These are phyloP conservation scores for Petrolisthes manimaculis DNA, from an alignment of 2,888 invertebrate genomes.

Conservation along the genomic window DNA sequence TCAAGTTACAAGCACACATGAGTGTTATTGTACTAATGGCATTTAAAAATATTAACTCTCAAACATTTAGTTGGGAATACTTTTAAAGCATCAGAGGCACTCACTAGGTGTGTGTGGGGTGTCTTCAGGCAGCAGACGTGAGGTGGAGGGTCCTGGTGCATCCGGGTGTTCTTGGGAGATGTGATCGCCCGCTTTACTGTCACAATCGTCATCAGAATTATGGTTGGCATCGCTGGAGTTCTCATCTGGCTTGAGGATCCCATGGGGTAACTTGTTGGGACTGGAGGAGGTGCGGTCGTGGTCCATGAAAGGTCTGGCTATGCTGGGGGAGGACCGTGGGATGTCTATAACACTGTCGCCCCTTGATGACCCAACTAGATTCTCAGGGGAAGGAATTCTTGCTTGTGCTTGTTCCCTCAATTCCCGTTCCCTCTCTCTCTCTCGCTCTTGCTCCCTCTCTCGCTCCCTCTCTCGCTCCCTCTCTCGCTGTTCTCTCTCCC, in stretches of 20 bases:
- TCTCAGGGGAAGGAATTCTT: constrained; percentile 52
- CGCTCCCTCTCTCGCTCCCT: constrained; percentile 17
- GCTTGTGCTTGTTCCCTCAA: constrained; percentile 15
- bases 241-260: constrained; percentile 35
- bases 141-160: constrained; percentile 58
- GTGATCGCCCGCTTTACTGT: constrained; percentile 15
- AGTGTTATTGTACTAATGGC: no score
- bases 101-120: constrained; percentile 48
- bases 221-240: constrained; percentile 61
- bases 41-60: no score
- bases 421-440: constrained; percentile 19
- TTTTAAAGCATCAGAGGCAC: neutral
- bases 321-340: constrained; percentile 19
- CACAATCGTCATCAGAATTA: constrained; percentile 55
- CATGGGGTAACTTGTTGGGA: constrained; percentile 20
- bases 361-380: constrained; percentile 39
- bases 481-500: constrained; percentile 17
- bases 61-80: no score
- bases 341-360: constrained; percentile 18
- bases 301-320: constrained; percentile 3
- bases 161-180: constrained; percentile 27
- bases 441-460: constrained; percentile 14
- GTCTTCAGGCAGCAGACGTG: constrained; percentile 46
- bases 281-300: constrained; percentile 24
- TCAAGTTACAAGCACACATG: no score